Percentiles rank a stretch among this genome's conserved stretches.
phyloP scores from a whole-genome alignment of 2,888 invertebrate species.

The Hydriomena furcata region DNA sequence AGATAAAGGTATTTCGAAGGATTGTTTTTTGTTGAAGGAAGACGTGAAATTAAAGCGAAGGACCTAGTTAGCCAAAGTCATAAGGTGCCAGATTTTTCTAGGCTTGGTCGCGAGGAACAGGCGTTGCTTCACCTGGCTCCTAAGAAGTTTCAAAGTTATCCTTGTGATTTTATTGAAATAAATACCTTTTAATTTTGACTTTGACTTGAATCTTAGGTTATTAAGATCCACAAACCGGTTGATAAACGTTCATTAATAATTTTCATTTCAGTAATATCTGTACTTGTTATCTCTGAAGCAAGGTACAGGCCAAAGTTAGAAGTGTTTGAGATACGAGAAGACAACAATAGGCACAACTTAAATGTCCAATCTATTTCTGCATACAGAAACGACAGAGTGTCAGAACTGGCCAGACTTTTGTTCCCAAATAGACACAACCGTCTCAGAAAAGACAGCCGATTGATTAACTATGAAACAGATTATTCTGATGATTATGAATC shows the following conservation, averaged over 20 bases:
- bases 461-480: not conserved
- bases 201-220: too few species aligned
- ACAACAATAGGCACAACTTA: conserved; percentile 8
- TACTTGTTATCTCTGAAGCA: conserved; percentile 13
- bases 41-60: too few species aligned
- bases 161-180: too few species aligned
- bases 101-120: too few species aligned
- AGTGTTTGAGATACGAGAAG: conserved; percentile 25
- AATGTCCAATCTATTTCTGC: conserved; percentile 2
- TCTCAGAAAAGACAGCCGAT: not conserved
- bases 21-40: too few species aligned
- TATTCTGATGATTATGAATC: not conserved
- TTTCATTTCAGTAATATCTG: conserved; percentile 13
- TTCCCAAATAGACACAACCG: conserved; percentile 4
- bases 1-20: too few species aligned
- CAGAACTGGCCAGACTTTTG: conserved; percentile 9
- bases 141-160: too few species aligned
- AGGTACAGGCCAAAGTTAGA: conserved; percentile 19
- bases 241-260: not conserved
- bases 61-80: too few species aligned
- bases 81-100: too few species aligned
- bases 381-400: conserved; percentile 12
- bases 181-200: too few species aligned
- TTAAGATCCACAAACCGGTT: too few species aligned
- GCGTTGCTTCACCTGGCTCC: too few species aligned